Conservation (phyloP, 2,888 invertebrate genomes). For the Limulus polyphemus region DNA sequence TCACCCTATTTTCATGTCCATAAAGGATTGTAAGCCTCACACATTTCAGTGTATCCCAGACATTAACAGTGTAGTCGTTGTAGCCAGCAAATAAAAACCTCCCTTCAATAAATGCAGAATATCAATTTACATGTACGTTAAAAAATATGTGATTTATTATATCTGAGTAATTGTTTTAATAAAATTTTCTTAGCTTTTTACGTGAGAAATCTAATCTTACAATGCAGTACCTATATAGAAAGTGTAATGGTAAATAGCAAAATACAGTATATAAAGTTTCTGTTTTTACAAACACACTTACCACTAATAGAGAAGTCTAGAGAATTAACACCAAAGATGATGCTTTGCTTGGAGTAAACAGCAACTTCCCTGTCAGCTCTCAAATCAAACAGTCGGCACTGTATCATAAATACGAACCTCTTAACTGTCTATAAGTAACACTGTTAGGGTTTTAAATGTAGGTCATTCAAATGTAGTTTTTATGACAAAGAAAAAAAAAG, state of each 20-base stretch:
- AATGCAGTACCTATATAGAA: no score
- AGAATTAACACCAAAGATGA: conserved; percentile 93
- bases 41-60: conserved; percentile 96
- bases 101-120: conserved; percentile 41
- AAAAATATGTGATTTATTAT: no score
- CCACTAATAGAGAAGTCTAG: conserved; percentile 95
- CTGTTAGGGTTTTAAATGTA: no score
- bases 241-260: no score
- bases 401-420: conserved; percentile 24
- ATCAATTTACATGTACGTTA: no score
- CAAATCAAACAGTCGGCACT: conserved; percentile 92
- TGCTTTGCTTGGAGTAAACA: conserved; percentile 87
- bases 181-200: neutral
- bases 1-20: conserved; percentile 92
- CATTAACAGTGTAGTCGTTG: conserved; percentile 95
- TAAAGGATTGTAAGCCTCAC: conserved; percentile 75
- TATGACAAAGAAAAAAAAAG: no score
- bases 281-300: conserved; percentile 34
- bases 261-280: no score
- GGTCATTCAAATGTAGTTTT: no score
- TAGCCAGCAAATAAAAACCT: conserved; percentile 94
- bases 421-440: no score
- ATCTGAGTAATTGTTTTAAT: no score
- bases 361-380: conserved; percentile 96
- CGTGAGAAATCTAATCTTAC: neutral